Evolutionary conservation across 2,888 invertebrate species (phyloP).

Genomic region (Psylliodes chrysocephalus): DNA sequence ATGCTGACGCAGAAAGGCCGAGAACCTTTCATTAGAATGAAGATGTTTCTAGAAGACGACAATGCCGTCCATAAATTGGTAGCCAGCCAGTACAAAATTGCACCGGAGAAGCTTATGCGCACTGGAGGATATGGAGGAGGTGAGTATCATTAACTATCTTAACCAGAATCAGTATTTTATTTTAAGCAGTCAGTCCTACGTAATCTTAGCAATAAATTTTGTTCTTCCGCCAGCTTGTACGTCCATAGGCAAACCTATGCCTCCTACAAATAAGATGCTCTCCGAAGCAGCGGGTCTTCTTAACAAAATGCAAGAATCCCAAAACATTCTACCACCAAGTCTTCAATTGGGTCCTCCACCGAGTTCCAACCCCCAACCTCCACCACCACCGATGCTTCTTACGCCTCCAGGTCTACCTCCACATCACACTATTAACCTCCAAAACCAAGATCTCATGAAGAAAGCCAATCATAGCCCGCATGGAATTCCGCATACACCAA

Average conservation of each 20-base stretch:
- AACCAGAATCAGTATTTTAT: constrained; percentile 20
- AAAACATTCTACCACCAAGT: constrained; percentile 69
- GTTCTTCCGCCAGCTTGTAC: constrained; percentile 60
- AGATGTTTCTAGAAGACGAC: constrained; percentile 96
- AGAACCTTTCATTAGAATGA: constrained; percentile 97
- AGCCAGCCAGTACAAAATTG: constrained; percentile 97
- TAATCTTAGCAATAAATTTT: constrained; percentile 12
- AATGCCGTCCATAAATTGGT: constrained; percentile 95
- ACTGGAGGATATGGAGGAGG: constrained; percentile 93
- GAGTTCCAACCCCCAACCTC: constrained; percentile 62
- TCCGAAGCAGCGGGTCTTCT: constrained; percentile 74
- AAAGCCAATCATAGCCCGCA: constrained; percentile 70
- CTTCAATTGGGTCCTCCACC: constrained; percentile 65
- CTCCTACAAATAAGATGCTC: constrained; percentile 82
- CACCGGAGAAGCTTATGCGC: constrained; percentile 96
- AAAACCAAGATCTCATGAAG: constrained; percentile 70
- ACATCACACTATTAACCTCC: constrained; percentile 76
- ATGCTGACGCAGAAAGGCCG: constrained; percentile 98
- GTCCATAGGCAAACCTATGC: constrained; percentile 75
- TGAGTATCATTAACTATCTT: constrained; percentile 67
- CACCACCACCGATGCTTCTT: constrained; percentile 72
- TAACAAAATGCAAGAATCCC: constrained; percentile 77
- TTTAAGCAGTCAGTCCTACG: background rate
- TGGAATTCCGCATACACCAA: constrained; percentile 68
- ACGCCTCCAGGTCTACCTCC: constrained; percentile 83